These are phyloP conservation scores for Drosophila ambigua DNA, from an alignment of 1,140 invertebrate species.

Conservation along the genomic window DNA sequence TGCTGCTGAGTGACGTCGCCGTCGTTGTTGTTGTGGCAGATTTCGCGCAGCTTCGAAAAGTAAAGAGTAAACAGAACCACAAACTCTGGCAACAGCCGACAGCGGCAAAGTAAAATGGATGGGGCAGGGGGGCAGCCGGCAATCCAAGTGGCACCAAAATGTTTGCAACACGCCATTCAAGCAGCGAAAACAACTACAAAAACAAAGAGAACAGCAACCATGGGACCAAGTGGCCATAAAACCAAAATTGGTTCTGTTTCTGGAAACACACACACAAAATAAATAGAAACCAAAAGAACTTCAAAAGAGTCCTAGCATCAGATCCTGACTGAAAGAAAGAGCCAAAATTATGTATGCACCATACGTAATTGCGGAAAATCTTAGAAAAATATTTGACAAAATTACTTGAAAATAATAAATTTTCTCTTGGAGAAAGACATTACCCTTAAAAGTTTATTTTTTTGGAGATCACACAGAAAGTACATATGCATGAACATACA, in stretches of 20 bases:
- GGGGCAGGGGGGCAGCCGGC: not conserved
- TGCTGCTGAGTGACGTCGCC: conserved; percentile 58
- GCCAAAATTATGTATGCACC: too few species aligned
- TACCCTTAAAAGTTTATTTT: too few species aligned
- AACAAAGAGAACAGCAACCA: conserved; percentile 9
- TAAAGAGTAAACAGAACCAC: conserved; percentile 41
- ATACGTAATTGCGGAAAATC: too few species aligned
- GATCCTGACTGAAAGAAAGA: too few species aligned
- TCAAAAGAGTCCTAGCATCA: conserved; percentile 4
- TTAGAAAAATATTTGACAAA: too few species aligned
- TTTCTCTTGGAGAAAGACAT: too few species aligned
- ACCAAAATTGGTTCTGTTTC: conserved; percentile 35
- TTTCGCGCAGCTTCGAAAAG: conserved; percentile 62
- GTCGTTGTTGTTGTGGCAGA: conserved; percentile 45
- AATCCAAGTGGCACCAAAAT: conserved; percentile 51
- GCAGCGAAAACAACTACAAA: conserved; percentile 18
- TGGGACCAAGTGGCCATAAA: conserved; percentile 46
- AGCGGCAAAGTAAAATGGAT: too few species aligned
- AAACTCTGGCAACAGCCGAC: not conserved
- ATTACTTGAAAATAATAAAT: too few species aligned
- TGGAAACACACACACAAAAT: conserved; percentile 8
- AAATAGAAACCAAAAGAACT: conserved; percentile 7
- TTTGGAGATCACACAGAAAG: too few species aligned
- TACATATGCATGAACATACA: too few species aligned
- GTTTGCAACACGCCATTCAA: conserved; percentile 52